A percentile compares a stretch with the other conserved stretches of the same genome.
Conservation (phyloP, 2,113 vertebrate species). For the Tangachromis dhanisi region DNA sequence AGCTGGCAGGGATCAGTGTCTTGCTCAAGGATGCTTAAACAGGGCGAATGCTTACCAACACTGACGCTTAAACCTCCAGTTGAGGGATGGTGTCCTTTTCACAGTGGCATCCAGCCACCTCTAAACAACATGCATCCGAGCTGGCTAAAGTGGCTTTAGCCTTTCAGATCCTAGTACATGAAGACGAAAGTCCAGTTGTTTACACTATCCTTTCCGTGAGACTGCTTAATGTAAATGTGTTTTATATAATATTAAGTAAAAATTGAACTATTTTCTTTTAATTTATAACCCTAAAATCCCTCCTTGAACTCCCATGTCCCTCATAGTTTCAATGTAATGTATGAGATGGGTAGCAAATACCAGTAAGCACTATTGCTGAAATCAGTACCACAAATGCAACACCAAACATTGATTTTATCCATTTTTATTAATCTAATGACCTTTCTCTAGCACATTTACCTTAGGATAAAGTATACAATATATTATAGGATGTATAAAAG, state of each 20-base stretch:
- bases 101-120: slow-evolving; percentile 27
- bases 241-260: background rate
- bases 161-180: background rate
- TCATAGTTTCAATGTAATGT: background rate
- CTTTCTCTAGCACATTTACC: background rate
- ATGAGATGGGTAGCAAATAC: background rate
- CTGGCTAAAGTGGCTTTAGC: background rate
- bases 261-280: background rate
- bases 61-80: slow-evolving; percentile 35
- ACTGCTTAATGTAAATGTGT: background rate
- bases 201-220: background rate
- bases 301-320: background rate
- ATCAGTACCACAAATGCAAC: background rate
- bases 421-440: background rate
- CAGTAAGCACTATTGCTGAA: background rate
- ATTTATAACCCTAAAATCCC: background rate
- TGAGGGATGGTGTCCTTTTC: slow-evolving; percentile 33
- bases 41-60: slow-evolving; percentile 15
- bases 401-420: slow-evolving; percentile 2
- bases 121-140: background rate
- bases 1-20: slow-evolving; percentile 39
- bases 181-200: background rate
- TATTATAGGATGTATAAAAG: background rate
- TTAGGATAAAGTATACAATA: background rate
- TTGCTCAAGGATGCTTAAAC: slow-evolving; percentile 41